These are phyloP conservation scores for Homarus gammarus DNA, from an alignment of 2,888 invertebrate genomes.

Conservation along the genomic window DNA sequence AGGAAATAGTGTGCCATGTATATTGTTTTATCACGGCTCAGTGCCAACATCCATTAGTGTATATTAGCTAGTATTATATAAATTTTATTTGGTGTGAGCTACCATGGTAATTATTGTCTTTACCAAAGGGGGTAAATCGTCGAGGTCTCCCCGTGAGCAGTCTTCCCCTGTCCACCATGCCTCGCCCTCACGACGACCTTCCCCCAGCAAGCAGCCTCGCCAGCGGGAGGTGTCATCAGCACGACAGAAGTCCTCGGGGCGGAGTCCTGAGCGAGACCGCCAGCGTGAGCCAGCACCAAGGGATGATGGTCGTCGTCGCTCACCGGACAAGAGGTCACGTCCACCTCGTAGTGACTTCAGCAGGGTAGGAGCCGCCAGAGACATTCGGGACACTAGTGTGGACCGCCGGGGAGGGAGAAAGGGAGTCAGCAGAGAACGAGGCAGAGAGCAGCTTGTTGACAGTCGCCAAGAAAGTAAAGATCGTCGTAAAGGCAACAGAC, in stretches of 20 bases:
- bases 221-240: background rate
- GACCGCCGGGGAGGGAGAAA: conserved; percentile 3
- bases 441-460: background rate
- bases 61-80: too few relatives aligned
- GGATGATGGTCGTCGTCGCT: conserved; percentile 5
- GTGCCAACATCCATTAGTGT: too few relatives aligned
- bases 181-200: conserved; percentile 40
- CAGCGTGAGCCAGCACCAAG: background rate
- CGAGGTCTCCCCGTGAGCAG: conserved; percentile 13
- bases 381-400: background rate
- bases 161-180: background rate
- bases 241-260: background rate
- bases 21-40: too few relatives aligned
- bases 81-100: too few relatives aligned
- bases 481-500: conserved; percentile 21
- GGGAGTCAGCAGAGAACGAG: background rate
- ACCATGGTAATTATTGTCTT: too few relatives aligned
- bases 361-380: conserved; percentile 9
- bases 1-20: too few relatives aligned
- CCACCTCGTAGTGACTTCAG: conserved; percentile 15
- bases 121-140: conserved; percentile 8
- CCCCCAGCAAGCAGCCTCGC: conserved; percentile 43
- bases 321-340: conserved; percentile 11
- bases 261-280: conserved; percentile 2
- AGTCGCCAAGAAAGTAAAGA: background rate